Base-by-base conservation (phyloP, 1,140 invertebrate genomes). In the Hestina assimilis region DNA sequence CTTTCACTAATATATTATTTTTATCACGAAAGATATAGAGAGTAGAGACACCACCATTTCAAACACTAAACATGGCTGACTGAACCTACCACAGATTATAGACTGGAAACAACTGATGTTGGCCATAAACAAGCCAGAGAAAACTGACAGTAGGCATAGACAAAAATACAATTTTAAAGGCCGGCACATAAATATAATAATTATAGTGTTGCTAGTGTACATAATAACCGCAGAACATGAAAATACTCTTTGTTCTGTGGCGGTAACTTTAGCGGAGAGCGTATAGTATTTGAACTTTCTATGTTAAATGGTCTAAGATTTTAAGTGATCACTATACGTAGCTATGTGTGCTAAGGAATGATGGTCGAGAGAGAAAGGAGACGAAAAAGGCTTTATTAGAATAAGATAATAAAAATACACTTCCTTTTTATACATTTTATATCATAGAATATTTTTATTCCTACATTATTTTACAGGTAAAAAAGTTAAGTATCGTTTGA, bases 41-140 rank as follows among this genome's bases (percentile, higher is more conserved):
- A 52, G 43, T 60, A 63, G 41, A 64, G 56, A 52, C 64, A 83
- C 75, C 82, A 84, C 81, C 78, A 82, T 79, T 81, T 84, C 76
- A 76, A 82, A 86, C 83, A 86, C 80, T 75, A 84, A 87, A 87
- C 83, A 87, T 87, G 84, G 84, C 84, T 82, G 83, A 85, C 83
- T 81, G 75, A 76, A 61, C 58, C 66, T 55, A 54, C 52, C 59
- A 66, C 43, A 62, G 59, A 75, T 59, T 58, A 69, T 58, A 53
- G 60, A 59, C 51, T 56, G 42, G 54, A 42, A 60, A 54, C 28
- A 43, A 43, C 45, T 33, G 26, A 35, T 50, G 31, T 51, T 51
- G 38, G 35, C 23, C 14, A 28, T 47, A 48, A 21, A 46, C 24
- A 51, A 41, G 38, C 24, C 4, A 11, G 8, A 41, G 35, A 12